Evolutionary conservation across 2,113 vertebrate species (phyloP).

Genomic region (Danio rerio): GRCz12tu NC_133184.1:28100501-28101000

Average conservation of each 20-base stretch:
- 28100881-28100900: conserved; percentile 23
- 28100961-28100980: conserved; percentile 53
- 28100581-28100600: conserved; percentile 40
- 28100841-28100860: conserved; percentile 35
- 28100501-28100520: conserved; percentile 28
- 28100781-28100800: conserved; percentile 73
- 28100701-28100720: conserved; percentile 70
- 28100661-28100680: conserved; percentile 53
- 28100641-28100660: conserved; percentile 61
- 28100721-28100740: conserved; percentile 79
- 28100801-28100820: conserved; percentile 67
- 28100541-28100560: conserved; percentile 36
- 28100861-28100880: conserved; percentile 6
- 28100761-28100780: conserved; percentile 71
- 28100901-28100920: conserved; percentile 40
- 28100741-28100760: conserved; percentile 68
- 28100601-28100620: conserved; percentile 40
- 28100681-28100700: conserved; percentile 34
- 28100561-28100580: conserved; percentile 22
- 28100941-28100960: conserved; percentile 47
- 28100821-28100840: conserved; percentile 55
- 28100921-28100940: conserved; percentile 53
- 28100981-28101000: conserved; percentile 41
- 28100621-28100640: conserved; percentile 52
- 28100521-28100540: conserved; percentile 27